Evolutionary conservation across 2,113 vertebrate genomes (phyloP).

Genomic region (Zosterops lateralis): DNA sequence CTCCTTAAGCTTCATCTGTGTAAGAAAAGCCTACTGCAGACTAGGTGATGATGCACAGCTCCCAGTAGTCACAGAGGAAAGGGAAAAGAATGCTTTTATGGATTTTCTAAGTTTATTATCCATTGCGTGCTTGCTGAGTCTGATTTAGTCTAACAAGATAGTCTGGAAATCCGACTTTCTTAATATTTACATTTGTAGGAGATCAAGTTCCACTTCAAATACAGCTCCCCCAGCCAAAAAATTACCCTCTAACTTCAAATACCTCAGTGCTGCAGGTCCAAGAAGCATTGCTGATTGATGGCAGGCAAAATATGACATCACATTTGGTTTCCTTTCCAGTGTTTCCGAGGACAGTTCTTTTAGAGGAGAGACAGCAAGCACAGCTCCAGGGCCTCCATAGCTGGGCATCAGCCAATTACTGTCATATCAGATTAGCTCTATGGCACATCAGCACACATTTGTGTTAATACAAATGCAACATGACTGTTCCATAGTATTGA

Average conservation of each 20-base stretch:
- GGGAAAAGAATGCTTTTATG: not conserved
- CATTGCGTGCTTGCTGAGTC: not conserved
- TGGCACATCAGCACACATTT: conserved; percentile 39
- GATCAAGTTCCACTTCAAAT: not conserved
- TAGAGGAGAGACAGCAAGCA: not conserved
- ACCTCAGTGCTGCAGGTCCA: not conserved
- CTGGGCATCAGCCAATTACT: conserved; percentile 34
- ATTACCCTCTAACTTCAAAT: not conserved
- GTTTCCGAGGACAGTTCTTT: conserved; percentile 11
- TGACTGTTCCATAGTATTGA: conserved; percentile 48
- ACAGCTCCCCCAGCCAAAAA: not conserved
- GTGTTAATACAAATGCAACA: conserved; percentile 31
- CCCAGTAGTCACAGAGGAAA: not conserved
- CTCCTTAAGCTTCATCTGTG: conserved; percentile 4
- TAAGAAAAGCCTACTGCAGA: not conserved
- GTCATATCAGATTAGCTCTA: conserved; percentile 46
- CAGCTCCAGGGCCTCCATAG: conserved; percentile 16
- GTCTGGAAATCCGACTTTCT: not conserved
- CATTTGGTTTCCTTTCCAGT: not conserved
- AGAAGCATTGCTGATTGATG: not conserved
- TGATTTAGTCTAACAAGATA: not conserved
- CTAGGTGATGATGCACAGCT: not conserved
- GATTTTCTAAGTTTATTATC: not conserved
- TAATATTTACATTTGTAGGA: not conserved
- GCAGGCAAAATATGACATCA: not conserved